Conservation (phyloP, 2,113 vertebrate species). For the Oenanthe oenanthe region DNA sequence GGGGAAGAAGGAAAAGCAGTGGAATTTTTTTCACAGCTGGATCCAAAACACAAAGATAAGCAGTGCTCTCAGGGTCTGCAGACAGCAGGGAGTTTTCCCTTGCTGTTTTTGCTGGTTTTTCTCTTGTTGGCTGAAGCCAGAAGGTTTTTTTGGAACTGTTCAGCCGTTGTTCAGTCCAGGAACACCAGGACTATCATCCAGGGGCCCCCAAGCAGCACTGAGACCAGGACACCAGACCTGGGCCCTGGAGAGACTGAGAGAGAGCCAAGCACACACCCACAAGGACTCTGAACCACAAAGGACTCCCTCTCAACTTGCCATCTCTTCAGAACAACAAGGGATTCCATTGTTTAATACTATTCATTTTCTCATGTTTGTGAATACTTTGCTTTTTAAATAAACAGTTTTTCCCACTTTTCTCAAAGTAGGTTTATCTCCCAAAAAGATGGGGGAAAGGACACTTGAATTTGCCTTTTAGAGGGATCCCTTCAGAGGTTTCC, state of each 20-base stretch:
- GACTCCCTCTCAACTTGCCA: background rate
- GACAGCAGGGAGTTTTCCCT: background rate
- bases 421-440: background rate
- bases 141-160: background rate
- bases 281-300: background rate
- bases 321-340: background rate
- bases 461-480: background rate
- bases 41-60: background rate
- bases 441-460: background rate
- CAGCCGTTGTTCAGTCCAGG: background rate
- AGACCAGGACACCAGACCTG: rapidly evolving
- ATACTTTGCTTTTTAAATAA: background rate
- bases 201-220: background rate
- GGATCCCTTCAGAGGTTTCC: background rate
- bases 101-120: background rate
- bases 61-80: background rate
- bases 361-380: background rate
- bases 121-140: background rate
- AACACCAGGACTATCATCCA: background rate
- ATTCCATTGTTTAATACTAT: background rate
- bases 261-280: background rate
- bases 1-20: background rate
- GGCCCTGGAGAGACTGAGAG: background rate
- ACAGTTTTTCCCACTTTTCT: background rate
- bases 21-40: rapidly evolving